A percentile compares a stretch with the other conserved stretches of the same genome.
Evolutionary conservation across 2,797 vertebrate species (phyloP).

Genomic region (Lagorchestes hirsutus): DNA sequence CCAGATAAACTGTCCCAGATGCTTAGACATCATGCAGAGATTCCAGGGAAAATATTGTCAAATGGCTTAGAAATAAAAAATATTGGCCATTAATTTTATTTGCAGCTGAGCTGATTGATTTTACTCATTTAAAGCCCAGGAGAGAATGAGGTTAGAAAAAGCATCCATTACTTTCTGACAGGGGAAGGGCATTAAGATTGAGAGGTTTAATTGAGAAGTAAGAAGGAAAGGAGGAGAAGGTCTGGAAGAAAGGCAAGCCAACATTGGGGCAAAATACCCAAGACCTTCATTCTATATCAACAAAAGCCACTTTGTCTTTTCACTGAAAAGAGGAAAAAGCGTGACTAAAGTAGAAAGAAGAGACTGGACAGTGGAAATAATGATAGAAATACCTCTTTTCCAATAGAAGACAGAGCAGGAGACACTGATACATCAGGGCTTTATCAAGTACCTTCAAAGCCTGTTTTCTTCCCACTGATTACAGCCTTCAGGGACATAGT

Average conservation of each 20-base stretch:
- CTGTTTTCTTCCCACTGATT: neutral
- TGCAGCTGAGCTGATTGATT: conserved; percentile 38
- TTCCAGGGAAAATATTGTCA: conserved; percentile 26
- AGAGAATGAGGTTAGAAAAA: conserved; percentile 46
- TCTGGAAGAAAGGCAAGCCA: conserved; percentile 3
- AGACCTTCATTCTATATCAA: conserved; percentile 23
- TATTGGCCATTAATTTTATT: conserved; percentile 29
- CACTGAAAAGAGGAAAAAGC: neutral
- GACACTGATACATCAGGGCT: neutral
- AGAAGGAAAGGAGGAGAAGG: conserved; percentile 17
- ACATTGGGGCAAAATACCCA: neutral
- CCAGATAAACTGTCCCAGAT: conserved; percentile 20
- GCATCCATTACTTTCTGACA: conserved; percentile 19
- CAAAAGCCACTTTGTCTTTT: neutral
- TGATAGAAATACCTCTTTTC: neutral
- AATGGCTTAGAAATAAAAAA: conserved; percentile 45
- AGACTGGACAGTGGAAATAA: conserved; percentile 1
- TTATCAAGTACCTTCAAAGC: neutral
- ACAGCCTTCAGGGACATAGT: neutral
- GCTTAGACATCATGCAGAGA: conserved; percentile 3
- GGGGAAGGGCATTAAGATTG: conserved; percentile 7
- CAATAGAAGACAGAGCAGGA: neutral
- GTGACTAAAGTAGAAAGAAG: neutral
- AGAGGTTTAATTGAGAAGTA: conserved; percentile 39
- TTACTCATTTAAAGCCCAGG: conserved; percentile 49